phyloP scores from a whole-genome alignment of 2,113 vertebrate species.

The Aptenodytes patagonicus region DNA sequence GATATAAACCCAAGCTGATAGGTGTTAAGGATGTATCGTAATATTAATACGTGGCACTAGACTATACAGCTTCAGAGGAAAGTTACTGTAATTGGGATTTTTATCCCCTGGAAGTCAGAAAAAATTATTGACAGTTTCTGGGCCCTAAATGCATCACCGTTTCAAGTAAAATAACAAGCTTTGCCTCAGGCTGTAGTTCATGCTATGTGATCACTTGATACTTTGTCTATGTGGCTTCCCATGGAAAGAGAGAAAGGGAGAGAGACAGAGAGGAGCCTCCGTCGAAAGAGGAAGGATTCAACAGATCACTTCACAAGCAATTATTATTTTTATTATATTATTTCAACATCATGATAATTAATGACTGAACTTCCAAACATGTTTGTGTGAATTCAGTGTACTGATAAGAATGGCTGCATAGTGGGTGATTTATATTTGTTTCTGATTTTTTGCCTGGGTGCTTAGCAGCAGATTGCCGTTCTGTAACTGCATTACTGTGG shows the following conservation, averaged over 20 bases:
- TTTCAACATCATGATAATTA: conserved; percentile 62
- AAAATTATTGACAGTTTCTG: conserved; percentile 62
- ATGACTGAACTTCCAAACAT: conserved; percentile 21
- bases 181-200: conserved; percentile 53
- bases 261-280: conserved; percentile 40
- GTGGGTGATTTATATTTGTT: conserved; percentile 42
- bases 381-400: conserved; percentile 11
- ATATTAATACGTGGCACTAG: neutral
- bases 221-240: conserved; percentile 33
- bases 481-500: conserved; percentile 52
- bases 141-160: conserved; percentile 57
- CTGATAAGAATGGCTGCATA: neutral
- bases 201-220: conserved; percentile 65
- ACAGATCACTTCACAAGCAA: neutral
- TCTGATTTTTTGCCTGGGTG: conserved; percentile 8
- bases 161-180: conserved; percentile 67
- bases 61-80: neutral
- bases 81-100: conserved; percentile 46
- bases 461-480: conserved; percentile 33
- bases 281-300: conserved; percentile 22
- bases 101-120: conserved; percentile 54
- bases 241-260: neutral
- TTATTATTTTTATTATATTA: conserved; percentile 60
- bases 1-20: neutral
- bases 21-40: neutral